phyloP scores from a whole-genome alignment of 2,797 vertebrate species.

The Galaxias olidus region DNA sequence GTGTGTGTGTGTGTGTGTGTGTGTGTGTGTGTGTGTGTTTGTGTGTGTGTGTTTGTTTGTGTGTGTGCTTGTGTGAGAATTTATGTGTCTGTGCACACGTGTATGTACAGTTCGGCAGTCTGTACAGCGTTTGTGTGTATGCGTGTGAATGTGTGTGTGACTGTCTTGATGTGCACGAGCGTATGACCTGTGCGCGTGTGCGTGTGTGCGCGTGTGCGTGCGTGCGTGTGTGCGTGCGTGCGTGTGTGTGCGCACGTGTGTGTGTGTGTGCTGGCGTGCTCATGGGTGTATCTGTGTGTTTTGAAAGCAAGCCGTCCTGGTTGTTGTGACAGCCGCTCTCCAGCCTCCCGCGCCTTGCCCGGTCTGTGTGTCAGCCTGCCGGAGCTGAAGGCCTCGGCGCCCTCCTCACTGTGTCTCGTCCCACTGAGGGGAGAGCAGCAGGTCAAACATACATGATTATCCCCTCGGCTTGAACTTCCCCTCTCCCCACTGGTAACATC shows the following conservation, averaged over 20 bases:
- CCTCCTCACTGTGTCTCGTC: constrained; percentile 48
- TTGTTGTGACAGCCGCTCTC: constrained; percentile 60
- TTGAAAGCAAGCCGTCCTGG: not conserved
- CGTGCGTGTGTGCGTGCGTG: not conserved
- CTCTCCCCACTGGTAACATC: not conserved
- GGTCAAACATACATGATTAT: constrained; percentile 34
- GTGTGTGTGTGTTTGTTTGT: no score
- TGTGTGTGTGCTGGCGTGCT: not conserved
- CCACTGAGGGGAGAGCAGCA: constrained; percentile 26
- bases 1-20: no score
- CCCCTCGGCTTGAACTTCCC: constrained; percentile 24
- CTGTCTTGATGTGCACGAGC: no score
- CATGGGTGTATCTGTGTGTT: not conserved
- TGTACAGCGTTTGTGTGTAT: not conserved
- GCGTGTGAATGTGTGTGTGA: not conserved
- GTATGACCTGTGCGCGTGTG: not conserved
- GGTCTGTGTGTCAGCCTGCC: constrained; percentile 39
- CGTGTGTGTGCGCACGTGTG: constrained; percentile 6
- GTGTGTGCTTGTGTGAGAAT: no score
- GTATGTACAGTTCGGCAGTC: no score
- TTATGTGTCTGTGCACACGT: no score
- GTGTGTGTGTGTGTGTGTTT: no score
- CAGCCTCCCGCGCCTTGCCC: constrained; percentile 43
- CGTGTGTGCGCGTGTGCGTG: not conserved
- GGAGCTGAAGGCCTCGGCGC: constrained; percentile 30